Conservation (phyloP, 2,797 vertebrate species). For the Muraenolepis orangiensis region DNA sequence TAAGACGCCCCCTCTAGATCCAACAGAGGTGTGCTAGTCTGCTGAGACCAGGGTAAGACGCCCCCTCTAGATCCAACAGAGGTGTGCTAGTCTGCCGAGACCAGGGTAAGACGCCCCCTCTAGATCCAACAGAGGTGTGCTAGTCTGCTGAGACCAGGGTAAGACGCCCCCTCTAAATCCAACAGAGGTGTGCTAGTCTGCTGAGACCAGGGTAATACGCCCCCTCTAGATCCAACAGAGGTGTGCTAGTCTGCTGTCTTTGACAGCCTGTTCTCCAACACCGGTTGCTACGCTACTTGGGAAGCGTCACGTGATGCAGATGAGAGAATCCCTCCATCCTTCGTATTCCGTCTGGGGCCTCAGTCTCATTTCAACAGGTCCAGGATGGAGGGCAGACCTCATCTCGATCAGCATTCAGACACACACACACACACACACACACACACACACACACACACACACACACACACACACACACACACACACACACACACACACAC, state of each 20-base stretch:
- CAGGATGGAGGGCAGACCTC: slow-evolving; percentile 3
- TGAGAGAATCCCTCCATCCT: slow-evolving; percentile 42
- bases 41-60: no score
- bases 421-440: slow-evolving; percentile 5
- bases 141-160: background rate
- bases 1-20: background rate
- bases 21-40: background rate
- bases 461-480: background rate
- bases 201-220: no score
- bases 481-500: background rate
- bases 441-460: background rate
- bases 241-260: background rate
- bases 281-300: slow-evolving; percentile 22
- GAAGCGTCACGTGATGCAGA: slow-evolving; percentile 42
- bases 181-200: background rate
- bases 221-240: background rate
- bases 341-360: slow-evolving; percentile 32
- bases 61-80: background rate
- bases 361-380: slow-evolving; percentile 20
- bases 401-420: slow-evolving; percentile 8
- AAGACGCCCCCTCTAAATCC: background rate
- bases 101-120: background rate
- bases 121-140: background rate
- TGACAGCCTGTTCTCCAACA: background rate
- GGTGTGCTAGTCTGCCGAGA: background rate